Evolutionary conservation across 2,113 vertebrate genomes (phyloP).

Genomic region (Benitochromis conjunctus): DNA sequence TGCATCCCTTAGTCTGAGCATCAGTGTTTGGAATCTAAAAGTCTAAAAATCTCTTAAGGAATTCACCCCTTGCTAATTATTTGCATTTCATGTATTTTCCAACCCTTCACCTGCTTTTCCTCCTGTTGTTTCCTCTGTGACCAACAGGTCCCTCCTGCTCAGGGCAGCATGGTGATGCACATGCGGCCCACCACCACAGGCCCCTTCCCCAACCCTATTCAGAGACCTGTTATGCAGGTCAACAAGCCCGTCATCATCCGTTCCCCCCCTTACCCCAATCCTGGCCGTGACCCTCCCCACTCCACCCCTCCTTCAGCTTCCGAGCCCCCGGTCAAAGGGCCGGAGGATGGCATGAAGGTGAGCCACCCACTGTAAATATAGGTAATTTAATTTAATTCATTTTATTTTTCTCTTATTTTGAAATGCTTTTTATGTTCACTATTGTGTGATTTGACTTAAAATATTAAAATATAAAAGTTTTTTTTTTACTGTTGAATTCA

Average conservation of each 20-base stretch:
- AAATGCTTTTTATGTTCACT: not conserved
- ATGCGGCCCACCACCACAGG: slow-evolving; percentile 76
- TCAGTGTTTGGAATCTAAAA: not conserved
- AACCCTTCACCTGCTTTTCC: not conserved
- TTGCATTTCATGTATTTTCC: not conserved
- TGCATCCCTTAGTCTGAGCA: not conserved
- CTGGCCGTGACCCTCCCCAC: slow-evolving; percentile 67
- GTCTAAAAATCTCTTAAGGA: not conserved
- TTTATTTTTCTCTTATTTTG: slow-evolving; percentile 39
- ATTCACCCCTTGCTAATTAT: not conserved
- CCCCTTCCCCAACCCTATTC: slow-evolving; percentile 79
- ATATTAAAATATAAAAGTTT: not conserved
- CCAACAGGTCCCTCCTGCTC: slow-evolving; percentile 67
- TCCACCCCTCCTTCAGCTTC: slow-evolving; percentile 69
- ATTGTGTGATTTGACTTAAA: not conserved
- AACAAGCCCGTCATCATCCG: slow-evolving; percentile 79
- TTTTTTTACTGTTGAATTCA: not conserved
- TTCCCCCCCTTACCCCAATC: slow-evolving; percentile 71
- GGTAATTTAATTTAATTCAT: slow-evolving; percentile 71
- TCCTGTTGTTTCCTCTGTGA: not conserved
- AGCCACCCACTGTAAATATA: slow-evolving; percentile 80
- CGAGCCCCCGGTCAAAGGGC: slow-evolving; percentile 69
- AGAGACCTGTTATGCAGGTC: slow-evolving; percentile 80
- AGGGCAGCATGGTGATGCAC: slow-evolving; percentile 82
- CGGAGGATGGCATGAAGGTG: slow-evolving; percentile 83